Percentiles rank a stretch among this genome's conserved stretches.
Evolutionary conservation across 2,797 vertebrate genomes (phyloP).

Genomic region (Phrynocephalus vlangalii): DNA sequence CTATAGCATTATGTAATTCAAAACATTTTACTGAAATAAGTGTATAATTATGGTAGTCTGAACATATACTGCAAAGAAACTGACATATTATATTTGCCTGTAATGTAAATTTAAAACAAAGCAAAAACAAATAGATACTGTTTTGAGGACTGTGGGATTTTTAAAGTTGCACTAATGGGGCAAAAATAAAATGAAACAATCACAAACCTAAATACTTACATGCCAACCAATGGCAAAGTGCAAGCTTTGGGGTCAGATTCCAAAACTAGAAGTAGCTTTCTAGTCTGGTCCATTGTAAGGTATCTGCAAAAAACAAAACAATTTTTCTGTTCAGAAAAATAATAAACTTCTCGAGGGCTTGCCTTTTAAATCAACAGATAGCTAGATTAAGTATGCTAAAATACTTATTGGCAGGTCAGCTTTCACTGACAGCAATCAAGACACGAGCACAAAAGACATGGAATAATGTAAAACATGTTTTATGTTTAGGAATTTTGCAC

Average conservation of each 20-base stretch:
- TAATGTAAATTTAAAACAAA: not conserved
- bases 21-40: conserved; percentile 15
- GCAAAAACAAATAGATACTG: not conserved
- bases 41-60: not conserved
- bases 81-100: not conserved
- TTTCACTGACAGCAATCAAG: not conserved
- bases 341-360: not conserved
- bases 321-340: not conserved
- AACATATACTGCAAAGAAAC: not conserved
- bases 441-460: not conserved
- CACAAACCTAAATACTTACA: conserved; percentile 84
- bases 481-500: not conserved
- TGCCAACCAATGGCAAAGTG: conserved; percentile 90
- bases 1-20: not conserved
- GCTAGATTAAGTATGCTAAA: not conserved
- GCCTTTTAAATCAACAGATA: not conserved
- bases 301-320: conserved; percentile 80
- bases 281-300: conserved; percentile 95
- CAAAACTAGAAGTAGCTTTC: conserved; percentile 91
- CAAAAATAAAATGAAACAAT: not conserved
- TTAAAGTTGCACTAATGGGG: too few species aligned
- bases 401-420: not conserved
- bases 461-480: not conserved
- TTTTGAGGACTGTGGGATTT: too few species aligned
- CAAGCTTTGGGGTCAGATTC: conserved; percentile 95